These are phyloP conservation scores for Ecdyonurus torrentis DNA, from an alignment of 2,888 invertebrate species.

Conservation along the genomic window DNA sequence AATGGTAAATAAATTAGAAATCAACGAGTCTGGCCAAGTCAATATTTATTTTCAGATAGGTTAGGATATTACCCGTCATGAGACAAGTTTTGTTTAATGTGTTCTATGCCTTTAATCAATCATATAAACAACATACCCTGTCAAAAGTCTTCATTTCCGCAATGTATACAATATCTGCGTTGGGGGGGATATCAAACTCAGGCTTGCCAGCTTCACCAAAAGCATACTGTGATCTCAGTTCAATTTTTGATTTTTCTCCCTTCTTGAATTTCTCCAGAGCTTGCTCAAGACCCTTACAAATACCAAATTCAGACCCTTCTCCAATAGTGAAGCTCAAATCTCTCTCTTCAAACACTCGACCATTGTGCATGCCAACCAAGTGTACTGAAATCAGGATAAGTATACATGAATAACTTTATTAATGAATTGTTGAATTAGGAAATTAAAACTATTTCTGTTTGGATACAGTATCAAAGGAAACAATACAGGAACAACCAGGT, in stretches of 20 bases:
- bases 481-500: too few relatives aligned
- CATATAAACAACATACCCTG: conserved; percentile 36
- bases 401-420: too few relatives aligned
- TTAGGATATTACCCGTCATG: not conserved
- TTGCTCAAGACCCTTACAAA: conserved; percentile 68
- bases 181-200: conserved; percentile 56
- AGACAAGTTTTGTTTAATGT: not conserved
- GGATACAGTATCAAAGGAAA: too few relatives aligned
- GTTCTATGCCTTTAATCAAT: too few relatives aligned
- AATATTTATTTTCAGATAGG: too few relatives aligned
- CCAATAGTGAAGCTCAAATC: conserved; percentile 71
- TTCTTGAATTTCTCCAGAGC: conserved; percentile 65
- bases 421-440: too few relatives aligned
- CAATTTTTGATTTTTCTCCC: conserved; percentile 58
- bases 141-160: conserved; percentile 74
- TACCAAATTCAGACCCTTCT: conserved; percentile 57
- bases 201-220: conserved; percentile 55
- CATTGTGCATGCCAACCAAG: conserved; percentile 47
- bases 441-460: too few relatives aligned
- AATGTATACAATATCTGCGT: conserved; percentile 61
- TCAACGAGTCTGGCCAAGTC: too few relatives aligned
- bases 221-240: conserved; percentile 60
- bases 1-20: too few relatives aligned
- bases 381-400: conserved; percentile 46
- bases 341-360: conserved; percentile 56